Percentiles rank a stretch among this genome's conserved stretches.
phyloP scores from a whole-genome alignment of 1,140 invertebrate genomes.

The Colletes latitarsis region DNA sequence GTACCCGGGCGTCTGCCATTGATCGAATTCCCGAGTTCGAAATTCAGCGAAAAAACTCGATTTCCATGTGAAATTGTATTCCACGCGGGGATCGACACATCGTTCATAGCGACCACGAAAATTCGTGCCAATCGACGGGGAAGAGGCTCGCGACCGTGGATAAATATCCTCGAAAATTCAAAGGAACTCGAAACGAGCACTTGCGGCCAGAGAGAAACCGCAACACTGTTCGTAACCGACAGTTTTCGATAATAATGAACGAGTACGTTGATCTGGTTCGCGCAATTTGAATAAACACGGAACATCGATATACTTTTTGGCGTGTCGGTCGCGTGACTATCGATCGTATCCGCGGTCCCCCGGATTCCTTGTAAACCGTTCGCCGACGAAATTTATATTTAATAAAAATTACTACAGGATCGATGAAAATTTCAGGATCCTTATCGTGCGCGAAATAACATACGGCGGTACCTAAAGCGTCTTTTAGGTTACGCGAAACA shows the following conservation, averaged over 20 bases:
- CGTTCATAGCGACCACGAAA: background rate
- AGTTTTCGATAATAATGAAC: slow-evolving; percentile 50
- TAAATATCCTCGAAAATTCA: slow-evolving; percentile 29
- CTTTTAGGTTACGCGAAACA: background rate
- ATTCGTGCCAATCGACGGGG: slow-evolving; percentile 28
- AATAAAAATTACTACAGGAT: background rate
- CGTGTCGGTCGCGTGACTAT: slow-evolving; percentile 41
- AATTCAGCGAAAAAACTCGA: slow-evolving; percentile 6
- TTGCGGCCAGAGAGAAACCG: background rate
- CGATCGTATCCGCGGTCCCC: background rate
- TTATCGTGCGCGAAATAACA: background rate
- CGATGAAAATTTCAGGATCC: background rate
- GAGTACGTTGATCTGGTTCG: slow-evolving; percentile 18
- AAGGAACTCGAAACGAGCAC: slow-evolving; percentile 21
- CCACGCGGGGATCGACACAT: background rate
- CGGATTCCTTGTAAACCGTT: slow-evolving; percentile 21
- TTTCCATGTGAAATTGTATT: slow-evolving; percentile 17
- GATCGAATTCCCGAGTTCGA: slow-evolving; percentile 23
- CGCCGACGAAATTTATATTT: slow-evolving; percentile 20
- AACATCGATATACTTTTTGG: slow-evolving; percentile 11
- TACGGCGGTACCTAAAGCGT: background rate
- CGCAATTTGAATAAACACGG: slow-evolving; percentile 61
- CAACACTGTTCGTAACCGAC: slow-evolving; percentile 29
- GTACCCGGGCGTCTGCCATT: slow-evolving; percentile 22
- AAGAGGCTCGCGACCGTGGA: background rate